Evolutionary conservation across 2,797 vertebrate genomes (phyloP).

Genomic region (Apodemus agrarius): DNA sequence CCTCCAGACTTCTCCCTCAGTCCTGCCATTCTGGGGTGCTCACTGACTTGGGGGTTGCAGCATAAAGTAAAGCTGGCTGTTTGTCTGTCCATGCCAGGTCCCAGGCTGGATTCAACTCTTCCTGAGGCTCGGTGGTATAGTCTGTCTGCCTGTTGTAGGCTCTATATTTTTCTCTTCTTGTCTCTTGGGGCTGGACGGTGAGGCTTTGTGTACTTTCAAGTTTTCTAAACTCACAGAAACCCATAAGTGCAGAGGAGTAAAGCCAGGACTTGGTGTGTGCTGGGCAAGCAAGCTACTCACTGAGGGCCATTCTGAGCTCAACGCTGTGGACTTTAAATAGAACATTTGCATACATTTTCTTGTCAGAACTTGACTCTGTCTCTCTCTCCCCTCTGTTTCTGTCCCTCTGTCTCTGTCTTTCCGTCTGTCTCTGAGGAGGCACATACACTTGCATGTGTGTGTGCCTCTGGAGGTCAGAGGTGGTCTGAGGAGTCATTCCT

Average conservation of each 20-base stretch:
- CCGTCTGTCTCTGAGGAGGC: background rate
- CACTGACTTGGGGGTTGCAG: background rate
- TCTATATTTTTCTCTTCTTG: slow-evolving; percentile 8
- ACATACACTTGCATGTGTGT: background rate
- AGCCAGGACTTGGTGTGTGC: background rate
- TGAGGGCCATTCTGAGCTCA: background rate
- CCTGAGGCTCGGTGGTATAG: background rate
- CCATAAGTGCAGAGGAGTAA: background rate
- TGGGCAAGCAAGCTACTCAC: background rate
- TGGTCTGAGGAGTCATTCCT: background rate
- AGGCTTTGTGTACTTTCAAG: background rate
- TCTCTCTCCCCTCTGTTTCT: background rate
- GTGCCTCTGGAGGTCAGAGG: background rate
- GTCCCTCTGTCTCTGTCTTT: background rate
- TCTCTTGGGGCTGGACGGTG: background rate
- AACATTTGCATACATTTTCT: background rate
- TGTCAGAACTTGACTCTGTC: background rate
- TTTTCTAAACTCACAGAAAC: background rate
- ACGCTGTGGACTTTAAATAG: background rate
- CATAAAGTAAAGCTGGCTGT: background rate
- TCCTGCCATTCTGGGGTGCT: background rate
- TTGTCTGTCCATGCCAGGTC: background rate
- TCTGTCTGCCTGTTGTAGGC: background rate
- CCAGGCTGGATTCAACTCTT: background rate
- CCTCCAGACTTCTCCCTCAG: background rate